Base-by-base conservation (phyloP, 2,888 invertebrate species). In the Xestia xanthographa region DNA sequence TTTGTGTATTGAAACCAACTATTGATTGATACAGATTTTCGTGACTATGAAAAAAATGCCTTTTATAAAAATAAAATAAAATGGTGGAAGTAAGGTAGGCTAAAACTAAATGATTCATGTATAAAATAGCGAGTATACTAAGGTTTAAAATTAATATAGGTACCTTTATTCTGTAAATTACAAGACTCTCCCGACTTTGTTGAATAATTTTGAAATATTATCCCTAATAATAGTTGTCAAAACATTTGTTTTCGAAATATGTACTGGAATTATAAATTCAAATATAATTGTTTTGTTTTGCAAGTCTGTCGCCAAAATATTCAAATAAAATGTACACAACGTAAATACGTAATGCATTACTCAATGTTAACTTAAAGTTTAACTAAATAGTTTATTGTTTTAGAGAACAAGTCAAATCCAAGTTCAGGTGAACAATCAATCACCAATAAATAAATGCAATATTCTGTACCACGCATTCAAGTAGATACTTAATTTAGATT, bases 271-370 rank as follows among this genome's bases (percentile, higher is more conserved):
- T 60, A 20, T 63, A 48, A 68, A 50, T 66, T 41, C 6, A 1
- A 65, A 34, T 50, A 41, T 26, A 20, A 34, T 43, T 34, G 26
- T 29, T 48, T 48, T 48, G 38, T 63, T 74, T 38, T 34, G 9
- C 8, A 45, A 43, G 29, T 17, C 29, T 17, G 60, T 26, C 50
- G 26, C 48, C 29, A 58, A 53, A 48, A 20, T 22, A 8, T 48
- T 29, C 1, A 26, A 65, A n/a, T 53, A 14, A 26, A 71, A 53
- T 66, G 0, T 74, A n/a, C n/a, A n/a, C n/a, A n/a, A n/a, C n/a
- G n/a, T n/a, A n/a, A n/a, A n/a, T n/a, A n/a, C n/a, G n/a, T 74
- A 22, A 77, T 74, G 66, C 50, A 71, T 77, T 48, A 60, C 26
- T 78, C 14, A 66, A 53, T 50, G 12, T 41, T 9, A 76, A 48